Conservation (phyloP, 2,797 vertebrate genomes). For the Apogon hyalosoma region DNA sequence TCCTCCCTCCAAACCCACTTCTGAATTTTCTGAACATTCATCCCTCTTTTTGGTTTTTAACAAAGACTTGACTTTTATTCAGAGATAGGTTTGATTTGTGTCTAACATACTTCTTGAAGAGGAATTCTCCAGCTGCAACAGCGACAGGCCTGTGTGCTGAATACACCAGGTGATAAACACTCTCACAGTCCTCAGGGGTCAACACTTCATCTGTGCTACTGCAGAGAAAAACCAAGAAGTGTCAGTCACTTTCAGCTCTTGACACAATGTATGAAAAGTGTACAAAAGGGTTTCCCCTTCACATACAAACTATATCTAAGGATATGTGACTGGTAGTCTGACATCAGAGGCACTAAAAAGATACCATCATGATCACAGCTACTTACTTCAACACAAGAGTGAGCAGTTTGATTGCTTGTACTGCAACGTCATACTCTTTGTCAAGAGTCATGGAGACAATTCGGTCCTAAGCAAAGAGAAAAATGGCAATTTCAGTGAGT, state of each 20-base stretch:
- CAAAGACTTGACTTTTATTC: not conserved
- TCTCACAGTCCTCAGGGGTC: slow-evolving; percentile 99
- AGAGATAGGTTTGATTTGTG: not conserved
- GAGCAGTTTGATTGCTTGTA: slow-evolving; percentile 99
- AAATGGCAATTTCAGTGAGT: not conserved
- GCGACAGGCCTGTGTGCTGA: slow-evolving; percentile 98
- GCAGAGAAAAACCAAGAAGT: slow-evolving; percentile 54
- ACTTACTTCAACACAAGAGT: slow-evolving; percentile 99
- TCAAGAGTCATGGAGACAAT: slow-evolving; percentile 99
- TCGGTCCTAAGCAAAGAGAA: slow-evolving; percentile 88
- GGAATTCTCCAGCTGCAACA: slow-evolving; percentile 97
- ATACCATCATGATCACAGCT: slow-evolving; percentile 13
- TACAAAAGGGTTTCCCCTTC: not conserved
- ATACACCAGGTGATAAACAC: slow-evolving; percentile 98
- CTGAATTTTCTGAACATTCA: slow-evolving; percentile 1
- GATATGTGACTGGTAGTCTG: not conserved
- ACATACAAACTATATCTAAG: not conserved
- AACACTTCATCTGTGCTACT: slow-evolving; percentile 98
- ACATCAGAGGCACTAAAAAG: not conserved
- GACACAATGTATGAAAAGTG: not conserved
- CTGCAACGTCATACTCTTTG: slow-evolving; percentile 99
- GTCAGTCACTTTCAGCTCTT: slow-evolving; percentile 7
- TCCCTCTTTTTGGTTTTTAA: not conserved
- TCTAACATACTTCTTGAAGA: slow-evolving; percentile 94
- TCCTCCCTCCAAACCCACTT: not conserved